Conservation (phyloP, 2,888 invertebrate species). For the Volucella inanis region DNA sequence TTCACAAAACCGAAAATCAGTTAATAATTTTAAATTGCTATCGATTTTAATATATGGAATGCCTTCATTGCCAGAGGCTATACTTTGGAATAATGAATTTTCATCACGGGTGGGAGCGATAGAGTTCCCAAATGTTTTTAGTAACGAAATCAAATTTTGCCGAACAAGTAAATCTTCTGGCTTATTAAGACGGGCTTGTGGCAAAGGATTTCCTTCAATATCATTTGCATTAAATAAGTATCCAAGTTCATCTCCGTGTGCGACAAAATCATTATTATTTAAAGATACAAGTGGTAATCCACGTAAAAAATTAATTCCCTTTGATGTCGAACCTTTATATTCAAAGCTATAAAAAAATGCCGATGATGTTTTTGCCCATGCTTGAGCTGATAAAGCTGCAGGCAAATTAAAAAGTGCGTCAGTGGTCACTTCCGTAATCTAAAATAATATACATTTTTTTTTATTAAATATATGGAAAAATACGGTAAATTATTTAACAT, state of each 20-base stretch:
- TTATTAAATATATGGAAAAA: background rate
- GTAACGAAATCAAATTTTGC: slow-evolving; percentile 86
- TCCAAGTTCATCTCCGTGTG: slow-evolving; percentile 89
- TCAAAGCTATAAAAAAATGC: slow-evolving; percentile 91
- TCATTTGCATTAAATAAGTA: slow-evolving; percentile 88
- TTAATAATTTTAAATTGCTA: slow-evolving; percentile 83
- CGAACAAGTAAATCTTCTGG: slow-evolving; percentile 86
- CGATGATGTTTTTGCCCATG: slow-evolving; percentile 87
- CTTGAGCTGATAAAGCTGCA: slow-evolving; percentile 87
- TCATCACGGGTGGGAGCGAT: slow-evolving; percentile 63
- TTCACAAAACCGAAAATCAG: slow-evolving; percentile 83
- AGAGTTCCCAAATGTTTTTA: slow-evolving; percentile 86
- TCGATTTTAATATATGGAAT: slow-evolving; percentile 85
- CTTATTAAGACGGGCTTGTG: slow-evolving; percentile 81
- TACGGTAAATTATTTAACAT: background rate
- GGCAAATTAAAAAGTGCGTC: slow-evolving; percentile 91
- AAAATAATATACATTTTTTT: background rate
- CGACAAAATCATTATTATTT: slow-evolving; percentile 78
- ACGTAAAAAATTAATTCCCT: slow-evolving; percentile 87
- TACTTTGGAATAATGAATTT: slow-evolving; percentile 80
- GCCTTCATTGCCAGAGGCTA: slow-evolving; percentile 79
- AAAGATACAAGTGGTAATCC: slow-evolving; percentile 86
- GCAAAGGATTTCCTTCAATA: slow-evolving; percentile 85
- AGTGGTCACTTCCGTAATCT: slow-evolving; percentile 83
- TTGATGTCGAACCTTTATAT: slow-evolving; percentile 85